Percentiles rank a stretch among this genome's conserved stretches.
These are phyloP conservation scores for Calephelis nemesis DNA, from an alignment of 1,140 invertebrate genomes.

Conservation along the genomic window DNA sequence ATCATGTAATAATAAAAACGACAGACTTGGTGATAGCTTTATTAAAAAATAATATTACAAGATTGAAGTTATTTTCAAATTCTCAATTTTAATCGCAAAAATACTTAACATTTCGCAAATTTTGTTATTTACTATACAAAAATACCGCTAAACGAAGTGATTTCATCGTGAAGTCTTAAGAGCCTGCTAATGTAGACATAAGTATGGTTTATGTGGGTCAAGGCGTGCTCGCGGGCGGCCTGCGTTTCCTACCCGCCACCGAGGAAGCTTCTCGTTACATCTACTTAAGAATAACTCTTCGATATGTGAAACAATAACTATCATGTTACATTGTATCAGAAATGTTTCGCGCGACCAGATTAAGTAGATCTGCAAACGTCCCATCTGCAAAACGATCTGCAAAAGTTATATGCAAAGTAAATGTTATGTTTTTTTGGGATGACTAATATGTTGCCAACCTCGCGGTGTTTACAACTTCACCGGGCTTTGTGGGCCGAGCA, in stretches of 20 bases:
- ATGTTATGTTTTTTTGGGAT: too few species aligned
- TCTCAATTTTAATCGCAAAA: too few species aligned
- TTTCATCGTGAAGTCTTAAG: slow-evolving; percentile 38
- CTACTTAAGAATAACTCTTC: slow-evolving; percentile 46
- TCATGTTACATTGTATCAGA: neutral
- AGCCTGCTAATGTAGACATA: slow-evolving; percentile 39
- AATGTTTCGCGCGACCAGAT: neutral
- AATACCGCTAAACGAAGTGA: slow-evolving; percentile 25
- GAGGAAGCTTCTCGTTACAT: slow-evolving; percentile 62
- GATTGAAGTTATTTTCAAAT: too few species aligned
- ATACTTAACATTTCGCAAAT: neutral
- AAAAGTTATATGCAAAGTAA: too few species aligned
- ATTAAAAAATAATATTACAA: too few species aligned
- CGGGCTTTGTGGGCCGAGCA: too few species aligned
- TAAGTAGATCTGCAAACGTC: too few species aligned
- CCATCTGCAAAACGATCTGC: too few species aligned
- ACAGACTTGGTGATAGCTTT: too few species aligned
- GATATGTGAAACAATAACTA: slow-evolving; percentile 28
- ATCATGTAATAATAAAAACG: too few species aligned
- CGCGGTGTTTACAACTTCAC: too few species aligned
- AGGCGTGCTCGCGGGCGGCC: slow-evolving; percentile 54
- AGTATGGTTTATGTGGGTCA: slow-evolving; percentile 55
- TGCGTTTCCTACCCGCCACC: slow-evolving; percentile 61
- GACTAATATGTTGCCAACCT: too few species aligned
- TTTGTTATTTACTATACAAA: neutral